Evolutionary conservation across 2,888 invertebrate species (phyloP).

Genomic region (Melanotus villosus): DNA sequence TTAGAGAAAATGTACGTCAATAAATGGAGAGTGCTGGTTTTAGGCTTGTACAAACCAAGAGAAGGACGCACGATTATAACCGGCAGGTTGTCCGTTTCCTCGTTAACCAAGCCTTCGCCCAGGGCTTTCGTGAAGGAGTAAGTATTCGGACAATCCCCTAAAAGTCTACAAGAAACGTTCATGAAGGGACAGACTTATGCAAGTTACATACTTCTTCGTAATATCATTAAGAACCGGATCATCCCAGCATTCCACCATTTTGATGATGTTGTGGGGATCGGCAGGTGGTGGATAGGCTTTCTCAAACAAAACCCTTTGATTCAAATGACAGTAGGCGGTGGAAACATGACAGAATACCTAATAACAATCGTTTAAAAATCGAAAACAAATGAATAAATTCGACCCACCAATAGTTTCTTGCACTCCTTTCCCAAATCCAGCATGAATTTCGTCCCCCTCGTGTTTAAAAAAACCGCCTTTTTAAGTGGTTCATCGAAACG

Average conservation of each 20-base stretch:
- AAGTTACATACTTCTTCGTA: too few relatives aligned
- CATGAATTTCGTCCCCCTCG: conserved; percentile 91
- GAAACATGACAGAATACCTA: conserved; percentile 86
- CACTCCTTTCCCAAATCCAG: conserved; percentile 84
- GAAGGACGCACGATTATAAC: conserved; percentile 88
- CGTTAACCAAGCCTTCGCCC: conserved; percentile 86
- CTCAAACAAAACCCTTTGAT: conserved; percentile 85
- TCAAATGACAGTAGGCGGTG: conserved; percentile 92
- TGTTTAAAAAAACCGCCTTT: conserved; percentile 91
- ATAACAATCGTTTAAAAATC: neutral
- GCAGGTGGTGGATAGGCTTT: conserved; percentile 88
- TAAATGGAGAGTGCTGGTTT: too few relatives aligned
- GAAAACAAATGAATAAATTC: too few relatives aligned
- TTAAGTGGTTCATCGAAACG: conserved; percentile 93
- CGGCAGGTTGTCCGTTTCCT: conserved; percentile 84
- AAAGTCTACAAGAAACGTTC: conserved; percentile 71
- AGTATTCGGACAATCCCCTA: conserved; percentile 88
- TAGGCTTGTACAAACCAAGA: conserved; percentile 77
- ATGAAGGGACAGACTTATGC: too few relatives aligned
- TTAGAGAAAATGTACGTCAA: too few relatives aligned
- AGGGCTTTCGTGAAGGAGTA: conserved; percentile 96
- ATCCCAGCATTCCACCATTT: conserved; percentile 84
- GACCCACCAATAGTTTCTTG: conserved; percentile 81
- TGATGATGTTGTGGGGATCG: conserved; percentile 81
- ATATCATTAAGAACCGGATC: conserved; percentile 78